Percentiles rank a stretch among this genome's conserved stretches.
Evolutionary conservation across 2,797 vertebrate species (phyloP).

Genomic region (Carcharodon carcharias): DNA sequence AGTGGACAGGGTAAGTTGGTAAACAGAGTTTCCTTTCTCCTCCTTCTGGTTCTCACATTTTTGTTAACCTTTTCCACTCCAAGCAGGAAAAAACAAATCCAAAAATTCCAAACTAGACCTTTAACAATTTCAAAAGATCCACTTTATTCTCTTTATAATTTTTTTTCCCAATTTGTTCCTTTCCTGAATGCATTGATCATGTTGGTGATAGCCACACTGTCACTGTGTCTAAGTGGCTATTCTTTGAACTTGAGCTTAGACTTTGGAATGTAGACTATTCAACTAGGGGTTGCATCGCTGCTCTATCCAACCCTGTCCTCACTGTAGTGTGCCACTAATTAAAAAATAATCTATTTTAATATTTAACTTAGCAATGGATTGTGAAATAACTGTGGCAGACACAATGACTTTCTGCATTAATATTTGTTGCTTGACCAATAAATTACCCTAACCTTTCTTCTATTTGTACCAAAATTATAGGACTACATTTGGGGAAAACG

Average conservation of each 20-base stretch:
- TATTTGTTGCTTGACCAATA: not conserved
- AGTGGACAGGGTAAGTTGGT: slow-evolving; percentile 80
- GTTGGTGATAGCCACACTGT: not conserved
- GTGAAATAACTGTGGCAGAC: not conserved
- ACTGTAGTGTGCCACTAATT: not conserved
- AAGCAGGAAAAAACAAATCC: not conserved
- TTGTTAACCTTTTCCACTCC: not conserved
- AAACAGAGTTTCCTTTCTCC: slow-evolving; percentile 1
- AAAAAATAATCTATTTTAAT: not conserved
- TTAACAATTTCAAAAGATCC: not conserved
- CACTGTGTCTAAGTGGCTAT: not conserved
- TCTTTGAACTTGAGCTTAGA: not conserved
- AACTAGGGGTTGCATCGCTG: not conserved
- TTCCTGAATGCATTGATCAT: not conserved
- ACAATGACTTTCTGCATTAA: not conserved
- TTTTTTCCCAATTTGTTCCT: not conserved
- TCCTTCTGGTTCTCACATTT: not conserved
- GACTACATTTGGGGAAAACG: not conserved
- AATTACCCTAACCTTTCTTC: not conserved
- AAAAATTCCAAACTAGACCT: not conserved
- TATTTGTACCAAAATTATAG: not conserved
- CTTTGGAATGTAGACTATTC: not conserved
- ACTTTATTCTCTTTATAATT: not conserved
- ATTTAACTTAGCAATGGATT: not conserved
- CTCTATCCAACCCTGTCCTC: too few relatives aligned